Base-by-base conservation (phyloP, 2,113 vertebrate species). In the Clarias batrachus region DNA sequence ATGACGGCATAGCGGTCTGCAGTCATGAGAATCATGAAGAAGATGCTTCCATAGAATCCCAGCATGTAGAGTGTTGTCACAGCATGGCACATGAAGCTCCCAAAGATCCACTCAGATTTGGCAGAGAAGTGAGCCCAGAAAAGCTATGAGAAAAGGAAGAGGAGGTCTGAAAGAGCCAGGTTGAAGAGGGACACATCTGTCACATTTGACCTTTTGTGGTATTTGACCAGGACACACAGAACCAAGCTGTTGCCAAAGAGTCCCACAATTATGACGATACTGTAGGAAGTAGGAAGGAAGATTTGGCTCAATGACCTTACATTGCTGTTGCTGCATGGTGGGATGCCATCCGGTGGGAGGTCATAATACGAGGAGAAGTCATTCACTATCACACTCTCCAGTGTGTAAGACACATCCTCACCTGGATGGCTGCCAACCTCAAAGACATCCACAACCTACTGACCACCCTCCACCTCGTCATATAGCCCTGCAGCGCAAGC, bases 21-120 rank as follows among this genome's bases (percentile, higher is more conserved):
- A 0, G 96, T 97, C 96, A 97, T 96, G 87, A 95, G 90, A 2
- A 97, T 93, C 92, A 98, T 94, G 84, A 97, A 97, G 91, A 97
- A 97, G 6, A 6, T n/a, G n/a, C 95, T 95, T 89, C 95, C 95
- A 90, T 96, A 97, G 89, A 96, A 98, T 19, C 96, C 96, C 0
- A 93, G 52, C 66, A 84, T 92, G 60, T 96, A 96, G 48, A 92
- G 14, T 6, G 93, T 93, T 0, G 95, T 93, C 17, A 95, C 21
- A 30, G 95, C 83, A 62, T 93, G 95, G 89, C 97, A 98, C 94
- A 96, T 89, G 0, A 82, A 86, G 1, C 90, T 85, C 21, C 96
- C 96, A 6, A 97, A 97, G 48, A 85, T 88, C 97, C 97, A 99
- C 1, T 94, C 19, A 5, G 48, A 0, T 0, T 84, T 62, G 7